Conservation (phyloP, 2,888 invertebrate genomes). For the Flabesymbios commensalis region DNA sequence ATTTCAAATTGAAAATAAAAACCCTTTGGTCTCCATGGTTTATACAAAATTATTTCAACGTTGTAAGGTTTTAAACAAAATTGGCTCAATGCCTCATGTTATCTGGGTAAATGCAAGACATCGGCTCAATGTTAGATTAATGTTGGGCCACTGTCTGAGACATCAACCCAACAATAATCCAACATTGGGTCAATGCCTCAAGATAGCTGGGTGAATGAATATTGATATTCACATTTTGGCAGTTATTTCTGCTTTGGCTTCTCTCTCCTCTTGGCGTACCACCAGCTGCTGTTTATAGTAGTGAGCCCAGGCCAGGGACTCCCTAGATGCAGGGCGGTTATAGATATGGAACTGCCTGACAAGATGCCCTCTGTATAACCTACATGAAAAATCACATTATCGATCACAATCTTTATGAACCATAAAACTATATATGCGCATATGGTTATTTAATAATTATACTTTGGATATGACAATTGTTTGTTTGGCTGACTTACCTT, state of each 20-base stretch:
- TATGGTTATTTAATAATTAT: not conserved
- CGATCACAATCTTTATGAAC: not conserved
- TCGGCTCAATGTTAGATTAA: no score
- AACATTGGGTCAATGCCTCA: no score
- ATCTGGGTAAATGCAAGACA: no score
- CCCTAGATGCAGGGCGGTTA: constrained; percentile 40
- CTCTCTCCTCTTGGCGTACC: constrained; percentile 36
- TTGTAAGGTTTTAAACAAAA: no score
- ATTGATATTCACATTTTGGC: constrained; percentile 5
- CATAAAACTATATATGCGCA: not conserved
- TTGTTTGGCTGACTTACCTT: constrained; percentile 33
- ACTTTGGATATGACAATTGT: not conserved
- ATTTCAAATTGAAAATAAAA: no score
- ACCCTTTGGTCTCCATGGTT: no score
- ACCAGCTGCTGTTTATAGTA: constrained; percentile 39
- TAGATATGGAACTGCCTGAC: constrained; percentile 43
- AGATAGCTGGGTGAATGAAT: no score
- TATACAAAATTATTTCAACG: no score
- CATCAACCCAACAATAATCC: no score
- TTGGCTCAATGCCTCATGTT: no score
- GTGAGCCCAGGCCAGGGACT: constrained; percentile 45
- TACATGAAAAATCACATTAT: constrained; percentile 19
- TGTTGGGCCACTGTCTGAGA: no score
- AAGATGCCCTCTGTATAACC: constrained; percentile 45
- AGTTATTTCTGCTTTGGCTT: constrained; percentile 33